Conservation (phyloP, 2,113 vertebrate species). For the Microcebus griseorufus region DNA sequence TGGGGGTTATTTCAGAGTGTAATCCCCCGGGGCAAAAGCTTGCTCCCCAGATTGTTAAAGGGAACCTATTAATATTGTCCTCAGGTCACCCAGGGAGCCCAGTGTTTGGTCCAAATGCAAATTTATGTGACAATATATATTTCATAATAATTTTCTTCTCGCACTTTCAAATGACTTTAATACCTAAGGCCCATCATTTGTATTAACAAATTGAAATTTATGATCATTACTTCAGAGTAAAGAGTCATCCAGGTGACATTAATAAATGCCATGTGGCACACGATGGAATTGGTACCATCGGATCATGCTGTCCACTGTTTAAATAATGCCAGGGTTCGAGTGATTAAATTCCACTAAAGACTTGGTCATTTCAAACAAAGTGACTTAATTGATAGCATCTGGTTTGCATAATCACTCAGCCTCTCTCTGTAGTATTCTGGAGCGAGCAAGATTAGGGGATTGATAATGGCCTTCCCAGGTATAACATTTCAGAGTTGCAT, state of each 20-base stretch:
- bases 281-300: background rate
- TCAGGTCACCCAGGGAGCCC: background rate
- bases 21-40: background rate
- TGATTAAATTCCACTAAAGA: constrained; percentile 41
- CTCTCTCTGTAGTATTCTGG: background rate
- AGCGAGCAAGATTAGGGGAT: background rate
- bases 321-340: constrained; percentile 45
- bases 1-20: background rate
- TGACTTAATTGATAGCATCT: constrained; percentile 36
- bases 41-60: background rate
- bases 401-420: constrained; percentile 46
- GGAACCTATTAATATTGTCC: constrained; percentile 23
- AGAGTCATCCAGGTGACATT: constrained; percentile 10
- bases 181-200: constrained; percentile 49
- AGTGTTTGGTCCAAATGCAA: constrained; percentile 46
- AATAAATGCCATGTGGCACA: background rate
- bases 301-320: background rate
- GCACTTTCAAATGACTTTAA: constrained; percentile 59
- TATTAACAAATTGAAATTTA: constrained; percentile 63
- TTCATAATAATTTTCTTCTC: constrained; percentile 60
- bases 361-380: constrained; percentile 49
- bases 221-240: constrained; percentile 43
- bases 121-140: constrained; percentile 47
- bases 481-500: background rate
- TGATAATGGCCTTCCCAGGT: background rate